A percentile compares a stretch with the other conserved stretches of the same genome.
These are phyloP conservation scores for Neomonachus schauinslandi DNA, from an alignment of 2,113 vertebrate genomes.

Conservation along the genomic window DNA sequence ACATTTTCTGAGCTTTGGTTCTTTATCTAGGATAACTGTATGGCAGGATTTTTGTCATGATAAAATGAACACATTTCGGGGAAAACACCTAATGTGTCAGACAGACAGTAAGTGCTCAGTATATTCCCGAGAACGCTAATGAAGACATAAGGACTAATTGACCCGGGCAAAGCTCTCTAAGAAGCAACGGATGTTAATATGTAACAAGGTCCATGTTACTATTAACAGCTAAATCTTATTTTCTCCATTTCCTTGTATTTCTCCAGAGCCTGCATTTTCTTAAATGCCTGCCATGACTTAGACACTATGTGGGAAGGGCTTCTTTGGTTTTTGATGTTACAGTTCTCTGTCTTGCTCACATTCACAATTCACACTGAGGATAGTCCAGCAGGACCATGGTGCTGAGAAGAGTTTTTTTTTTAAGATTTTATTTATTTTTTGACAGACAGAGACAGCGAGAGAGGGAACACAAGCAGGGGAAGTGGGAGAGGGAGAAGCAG, in stretches of 20 bases:
- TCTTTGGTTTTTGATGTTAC: not conserved
- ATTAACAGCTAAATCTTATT: not conserved
- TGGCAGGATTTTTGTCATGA: not conserved
- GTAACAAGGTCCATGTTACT: too few species aligned
- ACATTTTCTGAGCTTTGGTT: not conserved
- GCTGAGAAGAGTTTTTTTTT: not conserved
- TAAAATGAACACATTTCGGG: not conserved
- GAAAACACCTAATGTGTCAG: not conserved
- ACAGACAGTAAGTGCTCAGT: rapidly evolving
- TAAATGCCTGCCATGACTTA: not conserved
- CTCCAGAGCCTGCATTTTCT: not conserved
- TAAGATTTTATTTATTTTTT: too few species aligned
- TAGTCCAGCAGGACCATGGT: too few species aligned
- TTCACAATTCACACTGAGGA: not conserved
- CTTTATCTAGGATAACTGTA: not conserved
- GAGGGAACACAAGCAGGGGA: too few species aligned
- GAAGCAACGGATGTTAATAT: not conserved
- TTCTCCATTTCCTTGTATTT: not conserved
- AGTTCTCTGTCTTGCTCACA: not conserved
- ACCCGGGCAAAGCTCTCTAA: not conserved
- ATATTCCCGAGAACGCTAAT: not conserved
- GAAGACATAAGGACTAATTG: too few species aligned
- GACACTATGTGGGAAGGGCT: not conserved
- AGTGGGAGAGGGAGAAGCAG: too few species aligned
- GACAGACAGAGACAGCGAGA: too few species aligned